Percentiles rank a stretch among this genome's conserved stretches.
Evolutionary conservation across 2,113 vertebrate species (phyloP).

Genomic region (Scatophagus argus): DNA sequence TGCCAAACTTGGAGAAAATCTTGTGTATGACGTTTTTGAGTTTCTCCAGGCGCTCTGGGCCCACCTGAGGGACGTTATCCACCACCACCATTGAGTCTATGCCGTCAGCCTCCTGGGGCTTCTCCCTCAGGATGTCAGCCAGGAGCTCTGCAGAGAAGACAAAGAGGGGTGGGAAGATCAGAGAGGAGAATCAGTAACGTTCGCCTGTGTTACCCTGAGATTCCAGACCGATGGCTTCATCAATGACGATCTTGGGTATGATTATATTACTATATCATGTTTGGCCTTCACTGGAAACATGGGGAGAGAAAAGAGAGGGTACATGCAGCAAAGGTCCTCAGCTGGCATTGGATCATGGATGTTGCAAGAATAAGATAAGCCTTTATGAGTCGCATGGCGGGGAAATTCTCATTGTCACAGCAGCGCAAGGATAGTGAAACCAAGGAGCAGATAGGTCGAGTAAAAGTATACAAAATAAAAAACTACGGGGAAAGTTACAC

Average conservation of each 20-base stretch:
- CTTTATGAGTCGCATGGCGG: not conserved
- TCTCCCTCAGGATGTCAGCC: constrained; percentile 91
- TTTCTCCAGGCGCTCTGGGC: constrained; percentile 94
- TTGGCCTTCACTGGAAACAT: not conserved
- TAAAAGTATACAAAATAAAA: too few species aligned
- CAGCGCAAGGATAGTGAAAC: too few species aligned
- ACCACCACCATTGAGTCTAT: constrained; percentile 97
- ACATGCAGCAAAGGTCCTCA: not conserved
- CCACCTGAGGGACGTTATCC: constrained; percentile 97
- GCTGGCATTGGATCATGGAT: not conserved
- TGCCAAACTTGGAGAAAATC: constrained; percentile 99
- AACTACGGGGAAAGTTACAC: too few species aligned
- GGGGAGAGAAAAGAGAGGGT: not conserved
- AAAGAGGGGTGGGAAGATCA: not conserved
- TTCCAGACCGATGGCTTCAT: too few species aligned
- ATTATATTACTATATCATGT: too few species aligned
- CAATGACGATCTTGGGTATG: too few species aligned
- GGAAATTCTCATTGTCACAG: too few species aligned
- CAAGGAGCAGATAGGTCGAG: too few species aligned
- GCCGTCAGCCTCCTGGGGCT: constrained; percentile 94
- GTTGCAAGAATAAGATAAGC: too few species aligned
- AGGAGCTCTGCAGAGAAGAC: constrained; percentile 82
- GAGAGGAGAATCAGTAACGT: not conserved
- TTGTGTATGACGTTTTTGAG: constrained; percentile 98
- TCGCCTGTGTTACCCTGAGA: not conserved